Base-by-base conservation (phyloP, 2,888 invertebrate genomes). In the Spilosoma lubricipeda region DNA sequence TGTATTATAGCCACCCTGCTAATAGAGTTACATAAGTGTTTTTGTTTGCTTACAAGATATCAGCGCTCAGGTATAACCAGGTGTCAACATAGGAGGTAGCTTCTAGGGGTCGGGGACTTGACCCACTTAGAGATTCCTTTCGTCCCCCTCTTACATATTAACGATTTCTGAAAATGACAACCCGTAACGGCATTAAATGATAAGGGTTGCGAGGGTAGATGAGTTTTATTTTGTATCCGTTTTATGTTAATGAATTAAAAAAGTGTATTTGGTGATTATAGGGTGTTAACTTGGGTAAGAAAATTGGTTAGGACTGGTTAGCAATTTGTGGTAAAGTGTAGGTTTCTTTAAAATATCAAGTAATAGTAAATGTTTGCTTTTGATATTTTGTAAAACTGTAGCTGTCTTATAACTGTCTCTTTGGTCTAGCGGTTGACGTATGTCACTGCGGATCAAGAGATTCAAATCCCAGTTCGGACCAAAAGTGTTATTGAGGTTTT, bases 61-160 rank as follows among this genome's bases (percentile, higher is more conserved):
- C 74, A 74, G 78, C 76, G 78, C 78, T 80, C 83, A 81, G 79
- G 86, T 81, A 73, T 71, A 77, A 79, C 82, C 77, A 80, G 76
- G 80, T 84, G 84, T 83, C 85, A 84, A 87, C 84, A 83, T 76
- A 80, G 78, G 69, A 63, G 30, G 63, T 30, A 30, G 76, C 71
- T 77, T 79, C 80, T 84, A 84, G 79, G 80, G 77, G 72, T 20
- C 71, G 65, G 77, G 80, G 80, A 84, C 85, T 86, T 90, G 90
- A 87, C 90, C 90, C 86, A 91, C 88, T 90, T 90, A 84, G 75
- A 59, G 81, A 84, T 86, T 85, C 87, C 88, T 87, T 88, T 84
- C 78, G 77, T 76, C 76, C 75, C 72, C 56, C 68, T 67, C 68
- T 73, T 78, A 78, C 73, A 75, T 80, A 78, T 79, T 82, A 83